A percentile compares a stretch with the other conserved stretches of the same genome.
Conservation (phyloP, 2,888 invertebrate species). For the Drosophila imparisetae region DNA sequence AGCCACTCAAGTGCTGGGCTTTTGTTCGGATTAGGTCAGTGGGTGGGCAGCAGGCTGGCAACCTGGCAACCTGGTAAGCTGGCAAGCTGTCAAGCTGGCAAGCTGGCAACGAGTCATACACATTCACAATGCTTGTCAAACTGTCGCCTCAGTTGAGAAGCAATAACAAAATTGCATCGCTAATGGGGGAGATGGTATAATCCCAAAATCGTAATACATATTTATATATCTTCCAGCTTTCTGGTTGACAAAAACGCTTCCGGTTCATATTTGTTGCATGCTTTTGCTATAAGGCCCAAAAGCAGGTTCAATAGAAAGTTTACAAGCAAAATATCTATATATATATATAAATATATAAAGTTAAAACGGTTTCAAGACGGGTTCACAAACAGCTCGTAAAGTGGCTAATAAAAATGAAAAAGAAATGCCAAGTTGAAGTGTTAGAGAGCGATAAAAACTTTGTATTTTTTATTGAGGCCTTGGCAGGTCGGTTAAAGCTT, state of each 20-base stretch:
- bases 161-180: background rate
- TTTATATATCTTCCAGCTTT: background rate
- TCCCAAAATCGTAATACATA: background rate
- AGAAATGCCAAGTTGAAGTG: slow-evolving; percentile 2
- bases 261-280: background rate
- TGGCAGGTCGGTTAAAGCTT: background rate
- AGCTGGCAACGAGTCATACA: background rate
- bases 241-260: background rate
- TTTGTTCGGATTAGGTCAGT: slow-evolving; percentile 34
- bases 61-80: background rate
- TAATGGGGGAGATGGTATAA: background rate
- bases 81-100: background rate
- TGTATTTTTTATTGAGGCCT: background rate
- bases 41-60: slow-evolving; percentile 6
- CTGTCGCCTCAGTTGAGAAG: background rate
- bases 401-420: background rate
- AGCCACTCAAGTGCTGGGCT: slow-evolving; percentile 39
- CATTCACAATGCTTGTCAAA: slow-evolving; percentile 7
- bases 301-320: slow-evolving; percentile 6
- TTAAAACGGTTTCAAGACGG: slow-evolving; percentile 6
- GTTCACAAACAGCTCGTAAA: slow-evolving; percentile 4
- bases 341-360: background rate
- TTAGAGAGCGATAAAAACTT: slow-evolving; percentile 3
- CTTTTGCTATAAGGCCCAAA: background rate
- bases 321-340: background rate